Base-by-base conservation (phyloP, 2,113 vertebrate species). In the Menidia beryllina region DNA sequence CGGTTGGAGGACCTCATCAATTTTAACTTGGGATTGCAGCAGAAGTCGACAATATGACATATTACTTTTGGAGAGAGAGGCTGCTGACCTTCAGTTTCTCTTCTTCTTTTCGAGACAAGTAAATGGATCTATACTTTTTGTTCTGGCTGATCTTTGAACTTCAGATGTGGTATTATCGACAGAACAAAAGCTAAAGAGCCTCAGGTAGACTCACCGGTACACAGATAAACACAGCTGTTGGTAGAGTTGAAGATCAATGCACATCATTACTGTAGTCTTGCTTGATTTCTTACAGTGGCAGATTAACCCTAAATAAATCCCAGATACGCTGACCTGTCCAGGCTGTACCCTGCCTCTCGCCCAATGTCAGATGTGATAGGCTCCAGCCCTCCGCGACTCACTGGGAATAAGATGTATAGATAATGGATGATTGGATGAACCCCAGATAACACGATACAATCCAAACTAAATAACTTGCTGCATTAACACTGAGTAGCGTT, bases 1-100 rank as follows among this genome's bases (percentile, higher is more conserved):
- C 36, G 47, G 19, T 43, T 54, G 59, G 51, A 71, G 45, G 56
- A 67, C 30, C 17, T 14, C 56, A 63, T 68, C 43, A 52, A 51
- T 87, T 75, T 62, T 11, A 58, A 55, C 57, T 65, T 11, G 23
- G 48, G 51, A 69, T 25, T 15, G 34, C n/a, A 50, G 41, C 48
- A 71, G n/a, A 51, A 17, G 21, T 55, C 56, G 49, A 73, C 55
- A 59, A 55, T 69, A 34, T 43, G 27, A 54, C 50, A 51, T 41
- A 45, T 30, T 69, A 34, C 59, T 58, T 76, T 70, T 64, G 27
- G 45, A 54, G 52, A 66, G 24, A 25, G 58, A 45, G 19, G 41
- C 36, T 72, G 54, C 61, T 58, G 58, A 76, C 63, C 68, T 81
- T 57, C 53, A 57, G 25, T 19, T 61, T 38, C 38, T 74, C 20